Evolutionary conservation across 2,888 invertebrate genomes (phyloP).

Genomic region (Thereva unica): DNA sequence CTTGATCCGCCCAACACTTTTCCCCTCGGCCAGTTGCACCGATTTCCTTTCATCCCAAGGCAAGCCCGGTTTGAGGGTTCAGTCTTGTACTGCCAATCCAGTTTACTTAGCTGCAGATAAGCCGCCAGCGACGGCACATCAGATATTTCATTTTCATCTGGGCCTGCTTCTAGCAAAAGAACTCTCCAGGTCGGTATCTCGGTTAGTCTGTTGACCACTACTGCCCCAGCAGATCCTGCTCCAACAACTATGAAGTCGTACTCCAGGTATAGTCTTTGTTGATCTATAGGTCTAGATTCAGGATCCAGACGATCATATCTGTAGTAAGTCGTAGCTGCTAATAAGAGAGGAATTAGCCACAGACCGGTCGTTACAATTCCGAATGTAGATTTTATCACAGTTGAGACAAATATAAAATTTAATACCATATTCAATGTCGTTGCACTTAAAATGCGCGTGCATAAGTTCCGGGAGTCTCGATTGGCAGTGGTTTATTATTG

Average conservation of each 20-base stretch:
- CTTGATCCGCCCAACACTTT: conserved; percentile 89
- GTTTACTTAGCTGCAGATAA: conserved; percentile 80
- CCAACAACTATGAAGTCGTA: conserved; percentile 86
- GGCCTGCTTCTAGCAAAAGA: conserved; percentile 80
- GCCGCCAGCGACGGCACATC: conserved; percentile 87
- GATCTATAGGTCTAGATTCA: conserved; percentile 74
- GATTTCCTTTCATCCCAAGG: conserved; percentile 77
- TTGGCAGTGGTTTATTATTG: not conserved
- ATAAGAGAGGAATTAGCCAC: conserved; percentile 81
- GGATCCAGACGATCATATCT: conserved; percentile 82
- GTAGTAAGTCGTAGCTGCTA: conserved; percentile 80
- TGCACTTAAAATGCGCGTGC: not conserved
- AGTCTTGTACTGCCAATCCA: conserved; percentile 90
- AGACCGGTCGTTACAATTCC: conserved; percentile 76
- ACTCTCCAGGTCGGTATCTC: conserved; percentile 78
- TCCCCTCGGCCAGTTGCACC: conserved; percentile 87
- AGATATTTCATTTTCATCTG: conserved; percentile 84
- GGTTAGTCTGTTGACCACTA: conserved; percentile 79
- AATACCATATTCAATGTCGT: conserved; percentile 65
- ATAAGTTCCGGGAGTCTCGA: too few relatives aligned
- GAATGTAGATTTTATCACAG: conserved; percentile 73
- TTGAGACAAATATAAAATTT: conserved; percentile 74
- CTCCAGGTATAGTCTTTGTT: conserved; percentile 68
- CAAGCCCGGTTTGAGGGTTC: conserved; percentile 81
- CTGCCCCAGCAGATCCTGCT: conserved; percentile 88